phyloP scores from a whole-genome alignment of 2,113 vertebrate species.

The Leucosticte australis region DNA sequence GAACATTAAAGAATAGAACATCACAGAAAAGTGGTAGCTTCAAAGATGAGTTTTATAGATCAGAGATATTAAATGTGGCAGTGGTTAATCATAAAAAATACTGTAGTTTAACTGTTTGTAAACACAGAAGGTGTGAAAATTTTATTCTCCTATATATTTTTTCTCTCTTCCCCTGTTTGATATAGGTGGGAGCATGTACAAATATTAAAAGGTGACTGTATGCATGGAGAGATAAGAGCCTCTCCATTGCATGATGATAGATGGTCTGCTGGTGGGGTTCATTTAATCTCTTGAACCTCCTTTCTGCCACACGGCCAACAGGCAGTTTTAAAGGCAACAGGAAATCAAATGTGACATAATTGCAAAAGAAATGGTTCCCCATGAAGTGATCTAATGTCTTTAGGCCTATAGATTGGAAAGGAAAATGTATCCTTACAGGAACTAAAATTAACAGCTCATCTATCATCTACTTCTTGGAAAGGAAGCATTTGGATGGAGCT shows the following conservation, averaged over 20 bases:
- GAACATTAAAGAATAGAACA: constrained; percentile 11
- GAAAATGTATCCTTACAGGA: constrained; percentile 21
- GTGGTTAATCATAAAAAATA: background rate
- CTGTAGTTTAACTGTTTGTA: background rate
- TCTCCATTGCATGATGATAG: background rate
- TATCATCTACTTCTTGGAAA: background rate
- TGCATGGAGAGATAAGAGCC: background rate
- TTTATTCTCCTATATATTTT: background rate
- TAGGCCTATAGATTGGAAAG: background rate
- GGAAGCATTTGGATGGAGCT: background rate
- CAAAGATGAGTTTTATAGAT: background rate
- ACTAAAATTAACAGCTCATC: constrained; percentile 40
- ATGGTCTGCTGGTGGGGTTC: background rate
- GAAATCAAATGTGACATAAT: constrained; percentile 37
- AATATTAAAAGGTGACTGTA: background rate
- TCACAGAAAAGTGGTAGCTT: background rate
- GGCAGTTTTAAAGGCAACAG: constrained; percentile 10
- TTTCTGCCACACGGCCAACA: background rate
- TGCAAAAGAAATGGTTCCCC: constrained; percentile 31
- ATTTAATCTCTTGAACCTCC: background rate
- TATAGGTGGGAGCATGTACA: background rate
- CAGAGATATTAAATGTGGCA: background rate
- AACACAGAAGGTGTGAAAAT: background rate
- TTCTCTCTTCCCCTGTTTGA: background rate
- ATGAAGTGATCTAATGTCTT: constrained; percentile 33